phyloP scores from a whole-genome alignment of 1,140 invertebrate genomes.

The Drosophila jambulina region DNA sequence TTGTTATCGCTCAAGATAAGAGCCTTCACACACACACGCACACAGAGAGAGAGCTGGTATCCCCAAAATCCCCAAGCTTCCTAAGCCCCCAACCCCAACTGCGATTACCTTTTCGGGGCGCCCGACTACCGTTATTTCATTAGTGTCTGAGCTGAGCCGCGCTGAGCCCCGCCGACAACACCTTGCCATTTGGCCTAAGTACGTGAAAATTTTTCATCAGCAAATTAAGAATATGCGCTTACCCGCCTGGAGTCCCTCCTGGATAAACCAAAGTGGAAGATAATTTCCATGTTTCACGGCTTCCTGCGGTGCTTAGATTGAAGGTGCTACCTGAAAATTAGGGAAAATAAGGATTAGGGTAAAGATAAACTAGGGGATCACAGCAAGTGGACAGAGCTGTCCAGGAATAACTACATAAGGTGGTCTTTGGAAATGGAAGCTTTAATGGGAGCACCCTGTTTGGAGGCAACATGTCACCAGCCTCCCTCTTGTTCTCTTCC shows the following conservation, averaged over 20 bases:
- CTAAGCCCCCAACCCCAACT: background rate
- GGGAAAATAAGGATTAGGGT: background rate
- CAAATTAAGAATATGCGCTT: constrained; percentile 66
- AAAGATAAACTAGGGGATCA: background rate
- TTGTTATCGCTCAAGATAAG: constrained; percentile 83
- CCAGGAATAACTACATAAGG: background rate
- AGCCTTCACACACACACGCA: constrained; percentile 15
- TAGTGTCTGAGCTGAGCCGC: constrained; percentile 62
- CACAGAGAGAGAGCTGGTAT: constrained; percentile 3
- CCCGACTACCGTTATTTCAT: constrained; percentile 67
- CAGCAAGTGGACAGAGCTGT: background rate
- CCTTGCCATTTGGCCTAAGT: constrained; percentile 61
- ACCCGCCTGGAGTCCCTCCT: background rate
- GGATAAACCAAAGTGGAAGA: constrained; percentile 54
- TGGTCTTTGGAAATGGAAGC: background rate
- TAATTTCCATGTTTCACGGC: constrained; percentile 56
- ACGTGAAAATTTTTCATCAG: constrained; percentile 76
- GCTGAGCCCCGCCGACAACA: constrained; percentile 41
- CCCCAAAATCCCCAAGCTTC: constrained; percentile 17
- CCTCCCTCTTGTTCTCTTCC: no score
- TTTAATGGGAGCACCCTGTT: background rate
- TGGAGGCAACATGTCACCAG: no score
- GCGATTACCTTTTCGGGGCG: constrained; percentile 5
- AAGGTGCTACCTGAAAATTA: background rate
- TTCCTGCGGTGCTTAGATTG: background rate